These are phyloP conservation scores for Meriones unguiculatus DNA, from an alignment of 2,113 vertebrate species.

Conservation along the genomic window DNA sequence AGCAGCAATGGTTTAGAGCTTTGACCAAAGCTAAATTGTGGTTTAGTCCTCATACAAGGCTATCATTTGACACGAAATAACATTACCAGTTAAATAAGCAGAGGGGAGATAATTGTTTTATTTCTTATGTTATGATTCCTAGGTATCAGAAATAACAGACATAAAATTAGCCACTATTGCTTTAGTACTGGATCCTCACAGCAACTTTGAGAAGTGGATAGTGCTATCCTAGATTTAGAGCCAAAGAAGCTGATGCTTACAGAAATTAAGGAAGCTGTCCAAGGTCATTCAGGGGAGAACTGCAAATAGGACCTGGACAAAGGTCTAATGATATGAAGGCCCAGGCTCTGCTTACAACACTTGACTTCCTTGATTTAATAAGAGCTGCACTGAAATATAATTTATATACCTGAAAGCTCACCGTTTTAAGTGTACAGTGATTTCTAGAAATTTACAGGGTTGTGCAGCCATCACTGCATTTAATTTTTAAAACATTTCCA, in stretches of 20 bases:
- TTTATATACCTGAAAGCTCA: not conserved
- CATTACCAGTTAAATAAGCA: not conserved
- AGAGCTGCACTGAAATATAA: not conserved
- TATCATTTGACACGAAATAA: not conserved
- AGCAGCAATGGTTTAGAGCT: not conserved
- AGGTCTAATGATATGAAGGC: not conserved
- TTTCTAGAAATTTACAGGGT: conserved; percentile 7
- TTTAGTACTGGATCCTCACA: not conserved
- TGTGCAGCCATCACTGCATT: not conserved
- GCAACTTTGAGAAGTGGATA: not conserved
- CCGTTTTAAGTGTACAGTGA: not conserved
- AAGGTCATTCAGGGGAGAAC: not conserved
- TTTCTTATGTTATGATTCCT: not conserved
- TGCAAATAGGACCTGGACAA: not conserved
- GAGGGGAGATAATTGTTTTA: not conserved
- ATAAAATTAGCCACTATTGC: not conserved
- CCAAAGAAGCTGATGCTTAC: not conserved
- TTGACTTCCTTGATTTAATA: conserved; percentile 1
- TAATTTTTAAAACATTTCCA: not conserved
- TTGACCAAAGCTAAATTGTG: not conserved
- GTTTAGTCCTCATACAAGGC: not conserved
- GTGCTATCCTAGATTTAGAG: not conserved
- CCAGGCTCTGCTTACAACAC: not conserved
- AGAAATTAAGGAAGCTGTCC: not conserved
- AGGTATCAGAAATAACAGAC: conserved; percentile 14